A percentile compares a stretch with the other conserved stretches of the same genome.
Conservation (phyloP, 2,888 invertebrate genomes). For the Stenotaenia linearis region DNA sequence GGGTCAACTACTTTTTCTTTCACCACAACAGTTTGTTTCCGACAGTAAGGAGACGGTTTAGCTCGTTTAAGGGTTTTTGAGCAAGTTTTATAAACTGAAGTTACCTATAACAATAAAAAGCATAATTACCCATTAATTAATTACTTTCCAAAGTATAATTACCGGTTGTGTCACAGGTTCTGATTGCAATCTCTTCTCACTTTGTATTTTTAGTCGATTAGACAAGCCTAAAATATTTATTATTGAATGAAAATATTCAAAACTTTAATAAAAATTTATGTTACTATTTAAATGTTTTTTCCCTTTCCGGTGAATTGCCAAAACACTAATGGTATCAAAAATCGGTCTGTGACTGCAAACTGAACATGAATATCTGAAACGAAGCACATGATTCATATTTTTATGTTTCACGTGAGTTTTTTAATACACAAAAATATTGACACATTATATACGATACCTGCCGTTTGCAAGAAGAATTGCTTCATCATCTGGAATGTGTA, state of each 20-base stretch:
- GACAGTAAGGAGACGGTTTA: conserved; percentile 26
- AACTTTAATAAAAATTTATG: not conserved
- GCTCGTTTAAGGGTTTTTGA: not conserved
- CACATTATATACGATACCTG: not conserved
- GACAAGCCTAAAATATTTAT: not conserved
- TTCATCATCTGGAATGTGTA: conserved; percentile 35
- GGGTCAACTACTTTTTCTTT: not conserved
- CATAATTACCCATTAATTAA: not conserved
- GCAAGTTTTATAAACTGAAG: not conserved
- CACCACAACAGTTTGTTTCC: conserved; percentile 31
- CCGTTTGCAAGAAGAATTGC: conserved; percentile 35
- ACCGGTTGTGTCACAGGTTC: not conserved
- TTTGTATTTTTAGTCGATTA: not conserved
- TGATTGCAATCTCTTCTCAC: not conserved
- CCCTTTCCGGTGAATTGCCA: conserved; percentile 35
- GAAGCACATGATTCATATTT: not conserved
- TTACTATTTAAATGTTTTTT: conserved; percentile 35
- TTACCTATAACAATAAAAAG: not conserved
- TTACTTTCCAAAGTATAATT: not conserved
- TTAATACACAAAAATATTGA: no score
- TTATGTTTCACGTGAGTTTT: no score
- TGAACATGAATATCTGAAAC: conserved; percentile 33
- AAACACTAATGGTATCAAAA: conserved; percentile 34
- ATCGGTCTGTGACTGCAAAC: conserved; percentile 33
- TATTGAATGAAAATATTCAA: not conserved